A percentile compares a stretch with the other conserved stretches of the same genome.
These are phyloP conservation scores for Bembecia ichneumoniformis DNA, from an alignment of 2,888 invertebrate genomes.

Conservation along the genomic window DNA sequence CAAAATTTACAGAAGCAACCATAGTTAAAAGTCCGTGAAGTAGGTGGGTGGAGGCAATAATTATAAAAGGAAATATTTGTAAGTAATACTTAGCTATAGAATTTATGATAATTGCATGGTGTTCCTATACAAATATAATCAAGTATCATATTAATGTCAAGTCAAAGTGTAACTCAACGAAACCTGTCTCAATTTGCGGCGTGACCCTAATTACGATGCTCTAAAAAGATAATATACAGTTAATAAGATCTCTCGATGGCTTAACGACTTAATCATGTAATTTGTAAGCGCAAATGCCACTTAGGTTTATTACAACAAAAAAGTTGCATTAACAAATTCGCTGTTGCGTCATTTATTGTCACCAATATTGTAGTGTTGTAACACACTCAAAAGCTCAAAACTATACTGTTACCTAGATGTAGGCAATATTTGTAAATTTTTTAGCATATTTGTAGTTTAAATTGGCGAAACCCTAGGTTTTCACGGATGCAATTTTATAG, in stretches of 20 bases:
- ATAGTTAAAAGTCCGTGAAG: too few species aligned
- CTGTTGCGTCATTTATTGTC: background rate
- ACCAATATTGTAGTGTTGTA: too few species aligned
- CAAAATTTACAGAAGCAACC: too few species aligned
- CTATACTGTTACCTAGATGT: too few species aligned
- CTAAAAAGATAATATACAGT: constrained; percentile 29
- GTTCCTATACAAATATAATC: background rate
- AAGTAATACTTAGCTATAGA: too few species aligned
- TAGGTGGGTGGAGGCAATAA: too few species aligned
- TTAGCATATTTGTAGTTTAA: too few species aligned
- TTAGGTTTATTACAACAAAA: constrained; percentile 5
- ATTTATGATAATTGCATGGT: background rate
- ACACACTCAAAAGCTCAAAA: too few species aligned
- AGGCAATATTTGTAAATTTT: too few species aligned
- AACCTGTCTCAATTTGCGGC: constrained; percentile 9
- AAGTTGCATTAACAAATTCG: background rate
- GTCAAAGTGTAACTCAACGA: constrained; percentile 1
- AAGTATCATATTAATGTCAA: background rate
- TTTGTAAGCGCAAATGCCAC: constrained; percentile 10
- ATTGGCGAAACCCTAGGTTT: too few species aligned
- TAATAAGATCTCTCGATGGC: constrained; percentile 19
- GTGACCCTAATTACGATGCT: constrained; percentile 35
- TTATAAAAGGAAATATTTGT: too few species aligned
- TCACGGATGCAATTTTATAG: too few species aligned
- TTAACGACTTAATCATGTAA: constrained; percentile 39